Percentiles rank a stretch among this genome's conserved stretches.
These are phyloP conservation scores for Cebus imitator DNA, from an alignment of 2,113 vertebrate species.

Conservation along the genomic window DNA sequence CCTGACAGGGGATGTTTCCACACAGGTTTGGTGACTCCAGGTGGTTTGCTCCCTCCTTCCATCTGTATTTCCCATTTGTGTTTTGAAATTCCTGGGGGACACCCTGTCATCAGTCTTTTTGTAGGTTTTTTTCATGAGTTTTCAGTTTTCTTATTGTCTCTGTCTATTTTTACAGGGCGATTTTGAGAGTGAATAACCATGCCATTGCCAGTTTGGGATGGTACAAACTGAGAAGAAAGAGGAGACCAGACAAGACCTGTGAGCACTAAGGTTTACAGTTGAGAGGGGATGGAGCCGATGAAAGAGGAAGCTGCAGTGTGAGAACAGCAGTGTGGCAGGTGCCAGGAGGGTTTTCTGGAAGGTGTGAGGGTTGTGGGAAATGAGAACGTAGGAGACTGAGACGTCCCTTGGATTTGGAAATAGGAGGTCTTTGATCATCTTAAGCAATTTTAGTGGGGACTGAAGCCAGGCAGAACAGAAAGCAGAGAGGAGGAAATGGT, in stretches of 20 bases:
- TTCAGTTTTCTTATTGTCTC: not conserved
- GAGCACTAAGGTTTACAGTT: no score
- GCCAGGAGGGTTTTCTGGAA: not conserved
- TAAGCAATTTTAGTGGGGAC: not conserved
- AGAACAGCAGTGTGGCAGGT: fast-evolving
- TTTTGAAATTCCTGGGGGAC: not conserved
- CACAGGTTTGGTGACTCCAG: not conserved
- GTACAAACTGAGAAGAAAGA: not conserved
- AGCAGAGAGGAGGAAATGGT: not conserved
- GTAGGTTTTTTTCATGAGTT: not conserved
- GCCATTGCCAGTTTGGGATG: not conserved
- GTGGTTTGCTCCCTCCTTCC: no score
- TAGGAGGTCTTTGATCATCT: not conserved
- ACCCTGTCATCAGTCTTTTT: not conserved
- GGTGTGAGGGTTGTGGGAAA: not conserved
- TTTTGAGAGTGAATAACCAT: not conserved
- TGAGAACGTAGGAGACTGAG: not conserved
- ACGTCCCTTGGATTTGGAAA: not conserved
- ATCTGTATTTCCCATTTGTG: fast-evolving
- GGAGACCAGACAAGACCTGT: not conserved
- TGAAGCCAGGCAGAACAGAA: not conserved
- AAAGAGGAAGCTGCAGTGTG: not conserved
- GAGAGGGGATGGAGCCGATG: not conserved
- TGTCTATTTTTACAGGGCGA: fast-evolving
- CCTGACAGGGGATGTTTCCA: not conserved